Evolutionary conservation across 1,140 invertebrate species (phyloP).

Genomic region (Idris sp.): DNA sequence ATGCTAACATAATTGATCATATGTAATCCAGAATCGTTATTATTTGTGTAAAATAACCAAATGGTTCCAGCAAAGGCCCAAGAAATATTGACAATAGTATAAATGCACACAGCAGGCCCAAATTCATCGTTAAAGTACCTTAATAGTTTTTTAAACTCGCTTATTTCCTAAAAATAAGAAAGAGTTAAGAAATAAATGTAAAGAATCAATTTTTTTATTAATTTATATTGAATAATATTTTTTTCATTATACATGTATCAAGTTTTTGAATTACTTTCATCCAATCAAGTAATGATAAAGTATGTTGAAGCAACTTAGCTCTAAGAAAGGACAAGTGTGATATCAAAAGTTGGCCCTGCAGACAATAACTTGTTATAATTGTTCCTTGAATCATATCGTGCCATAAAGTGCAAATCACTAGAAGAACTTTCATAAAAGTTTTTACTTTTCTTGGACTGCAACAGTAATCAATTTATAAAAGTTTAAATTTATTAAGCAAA

Average conservation of each 20-base stretch:
- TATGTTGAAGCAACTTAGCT: constrained; percentile 84
- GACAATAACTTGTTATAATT: constrained; percentile 87
- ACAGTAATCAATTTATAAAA: constrained; percentile 48
- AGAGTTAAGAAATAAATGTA: background rate
- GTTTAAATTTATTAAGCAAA: too few relatives aligned
- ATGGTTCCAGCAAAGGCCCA: constrained; percentile 83
- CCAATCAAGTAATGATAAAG: constrained; percentile 85
- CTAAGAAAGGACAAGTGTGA: constrained; percentile 84
- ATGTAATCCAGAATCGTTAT: constrained; percentile 78
- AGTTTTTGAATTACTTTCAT: constrained; percentile 87
- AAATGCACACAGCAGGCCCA: constrained; percentile 85
- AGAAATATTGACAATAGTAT: constrained; percentile 85
- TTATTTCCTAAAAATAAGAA: constrained; percentile 82
- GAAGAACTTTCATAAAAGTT: constrained; percentile 79
- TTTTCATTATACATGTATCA: too few relatives aligned
- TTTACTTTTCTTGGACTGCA: constrained; percentile 78
- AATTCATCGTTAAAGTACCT: constrained; percentile 86
- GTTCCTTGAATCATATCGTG: constrained; percentile 88
- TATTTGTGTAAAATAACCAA: constrained; percentile 83
- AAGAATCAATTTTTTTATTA: too few relatives aligned
- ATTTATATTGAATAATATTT: too few relatives aligned
- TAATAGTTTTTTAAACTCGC: constrained; percentile 86
- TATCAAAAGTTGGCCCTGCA: constrained; percentile 87
- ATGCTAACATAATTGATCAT: constrained; percentile 81
- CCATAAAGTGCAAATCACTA: constrained; percentile 84